Evolutionary conservation across 2,888 invertebrate genomes (phyloP), one percentile per base, ranked within the genome.

Genomic region (Ophraella communa): DNA sequence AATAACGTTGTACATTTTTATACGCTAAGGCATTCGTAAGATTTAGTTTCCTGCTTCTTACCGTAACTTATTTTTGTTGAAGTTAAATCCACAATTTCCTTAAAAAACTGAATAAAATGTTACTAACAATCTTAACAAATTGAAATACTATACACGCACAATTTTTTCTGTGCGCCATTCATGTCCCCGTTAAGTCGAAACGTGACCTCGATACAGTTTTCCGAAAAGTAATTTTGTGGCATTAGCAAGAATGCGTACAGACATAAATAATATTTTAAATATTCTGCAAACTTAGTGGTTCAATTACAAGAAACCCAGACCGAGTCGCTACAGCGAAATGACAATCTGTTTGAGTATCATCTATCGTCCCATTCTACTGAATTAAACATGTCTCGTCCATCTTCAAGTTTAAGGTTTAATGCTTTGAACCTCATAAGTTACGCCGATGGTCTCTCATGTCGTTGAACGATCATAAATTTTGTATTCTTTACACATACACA

Each of bases 381-480:
- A 78, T 78, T 76, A 78, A 76, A 75, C 77, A 78, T 77, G 73
- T 70, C 73, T 74, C 75, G 77, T 77, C 72, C 73, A 69, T 74
- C 72, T 75, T 74, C 64, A 74, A 70, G 75, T 75, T 74, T 74
- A 74, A 76, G 74, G 74, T 76, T 75, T 74, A 73, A 75, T 75
- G 76, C 77, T 76, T 73, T 75, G 75, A 77, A 76, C 76, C 72
- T 74, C 74, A 74, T 76, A 75, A 73, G 71, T 74, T 73, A 66
- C 65, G 54, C 71, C 71, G 70, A 66, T 66, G 67, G 72, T 23
- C 49, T 24, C 49, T 51, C 23, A 76, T 78, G 80, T 79, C 79
- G 76, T 79, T 79, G 79, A 79, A 79, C 79, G 80, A 78, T 80
- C 72, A 77, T 77, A 73, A 75, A 77, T 78, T 79, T 76, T 72